These are phyloP conservation scores for Heliconius ethilla DNA, from an alignment of 2,888 invertebrate species.

Conservation along the genomic window DNA sequence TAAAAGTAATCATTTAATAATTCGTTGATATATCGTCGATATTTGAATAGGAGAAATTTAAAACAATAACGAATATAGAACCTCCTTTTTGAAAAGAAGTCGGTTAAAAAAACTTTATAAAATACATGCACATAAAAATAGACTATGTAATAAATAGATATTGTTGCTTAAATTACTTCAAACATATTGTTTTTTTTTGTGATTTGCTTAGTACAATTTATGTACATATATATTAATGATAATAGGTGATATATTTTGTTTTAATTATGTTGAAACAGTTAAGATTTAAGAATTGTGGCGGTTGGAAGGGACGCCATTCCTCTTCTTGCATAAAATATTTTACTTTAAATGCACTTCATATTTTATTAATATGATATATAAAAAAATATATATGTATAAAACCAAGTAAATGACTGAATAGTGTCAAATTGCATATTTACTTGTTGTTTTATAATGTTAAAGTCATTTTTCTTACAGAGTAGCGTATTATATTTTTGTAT, in stretches of 20 bases:
- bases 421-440: too few species aligned
- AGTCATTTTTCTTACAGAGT: too few species aligned
- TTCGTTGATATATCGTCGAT: neutral
- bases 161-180: neutral
- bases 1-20: neutral
- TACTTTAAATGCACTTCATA: neutral
- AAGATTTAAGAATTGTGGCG: neutral
- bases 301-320: neutral
- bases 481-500: too few species aligned
- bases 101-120: neutral
- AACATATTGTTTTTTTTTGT: constrained; percentile 22
- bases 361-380: neutral
- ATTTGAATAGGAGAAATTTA: neutral
- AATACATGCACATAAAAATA: neutral
- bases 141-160: neutral
- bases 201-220: constrained; percentile 33
- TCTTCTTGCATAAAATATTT: constrained; percentile 20
- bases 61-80: too few species aligned
- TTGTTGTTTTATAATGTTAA: too few species aligned
- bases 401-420: neutral
- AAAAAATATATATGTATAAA: neutral
- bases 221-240: constrained; percentile 20
- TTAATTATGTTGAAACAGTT: neutral
- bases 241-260: constrained; percentile 11
- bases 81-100: too few species aligned